Evolutionary conservation across 2,113 vertebrate genomes (phyloP).

Genomic region (Eleginops maclovinus): DNA sequence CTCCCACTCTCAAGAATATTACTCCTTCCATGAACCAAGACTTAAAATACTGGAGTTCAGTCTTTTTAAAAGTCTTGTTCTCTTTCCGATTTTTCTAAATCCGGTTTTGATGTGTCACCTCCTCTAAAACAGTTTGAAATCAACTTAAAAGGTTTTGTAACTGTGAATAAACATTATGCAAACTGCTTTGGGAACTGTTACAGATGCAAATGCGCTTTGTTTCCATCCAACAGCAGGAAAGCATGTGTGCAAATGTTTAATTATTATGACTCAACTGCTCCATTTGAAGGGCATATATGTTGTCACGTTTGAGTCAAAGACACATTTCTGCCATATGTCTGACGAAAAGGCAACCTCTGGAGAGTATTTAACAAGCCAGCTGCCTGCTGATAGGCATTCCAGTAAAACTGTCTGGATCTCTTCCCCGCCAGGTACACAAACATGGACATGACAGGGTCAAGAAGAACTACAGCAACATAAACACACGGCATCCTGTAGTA

Average conservation of each 20-base stretch:
- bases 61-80: slow-evolving; percentile 9
- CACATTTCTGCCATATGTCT: slow-evolving; percentile 39
- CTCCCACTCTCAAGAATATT: slow-evolving; percentile 41
- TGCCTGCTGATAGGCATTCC: slow-evolving; percentile 61
- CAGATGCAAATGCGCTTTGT: slow-evolving; percentile 10
- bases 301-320: slow-evolving; percentile 15
- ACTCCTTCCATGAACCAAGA: slow-evolving; percentile 13
- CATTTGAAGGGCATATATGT: slow-evolving; percentile 30
- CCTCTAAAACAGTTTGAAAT: background rate
- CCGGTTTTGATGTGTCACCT: slow-evolving; percentile 5
- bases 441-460: slow-evolving; percentile 26
- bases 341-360: slow-evolving; percentile 9
- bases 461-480: background rate
- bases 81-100: background rate
- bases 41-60: slow-evolving; percentile 1
- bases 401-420: slow-evolving; percentile 54
- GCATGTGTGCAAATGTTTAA: slow-evolving; percentile 13
- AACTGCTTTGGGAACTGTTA: background rate
- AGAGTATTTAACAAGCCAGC: slow-evolving; percentile 65
- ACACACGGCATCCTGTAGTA: background rate
- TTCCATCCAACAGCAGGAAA: slow-evolving; percentile 23
- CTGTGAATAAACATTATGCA: background rate
- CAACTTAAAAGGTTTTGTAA: background rate
- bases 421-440: slow-evolving; percentile 47
- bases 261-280: slow-evolving; percentile 42